Percentiles rank a stretch among this genome's conserved stretches.
phyloP scores from a whole-genome alignment of 1,140 invertebrate genomes.

The Pseudomyrmex flavicornis region DNA sequence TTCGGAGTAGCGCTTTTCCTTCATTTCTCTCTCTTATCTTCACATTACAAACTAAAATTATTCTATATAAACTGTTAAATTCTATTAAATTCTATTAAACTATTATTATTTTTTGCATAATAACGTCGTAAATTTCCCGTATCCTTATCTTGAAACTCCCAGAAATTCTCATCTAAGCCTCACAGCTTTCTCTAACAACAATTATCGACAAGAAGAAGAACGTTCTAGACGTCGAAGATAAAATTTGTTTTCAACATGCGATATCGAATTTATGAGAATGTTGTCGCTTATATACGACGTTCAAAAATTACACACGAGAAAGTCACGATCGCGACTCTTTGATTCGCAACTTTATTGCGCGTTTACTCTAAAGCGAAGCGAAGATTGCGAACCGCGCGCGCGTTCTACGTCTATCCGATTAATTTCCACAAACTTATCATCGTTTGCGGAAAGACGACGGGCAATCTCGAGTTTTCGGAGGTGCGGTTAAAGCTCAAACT shows the following conservation, averaged over 20 bases:
- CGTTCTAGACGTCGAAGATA: slow-evolving; percentile 21
- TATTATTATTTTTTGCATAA: neutral
- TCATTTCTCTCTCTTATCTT: slow-evolving; percentile 27
- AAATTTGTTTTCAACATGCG: neutral
- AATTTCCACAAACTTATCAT: slow-evolving; percentile 44
- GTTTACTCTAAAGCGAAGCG: neutral
- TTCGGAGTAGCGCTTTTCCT: slow-evolving; percentile 36
- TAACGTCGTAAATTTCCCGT: neutral
- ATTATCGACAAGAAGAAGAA: neutral
- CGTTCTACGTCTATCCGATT: slow-evolving; percentile 8
- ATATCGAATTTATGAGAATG: neutral
- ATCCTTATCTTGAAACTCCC: neutral
- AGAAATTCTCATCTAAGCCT: slow-evolving; percentile 1
- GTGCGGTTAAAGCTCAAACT: slow-evolving; percentile 51
- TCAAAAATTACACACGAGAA: no score
- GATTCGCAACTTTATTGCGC: neutral
- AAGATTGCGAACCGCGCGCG: slow-evolving; percentile 16
- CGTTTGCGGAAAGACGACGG: neutral
- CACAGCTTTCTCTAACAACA: neutral
- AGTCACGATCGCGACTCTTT: neutral
- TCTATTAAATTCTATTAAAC: no score
- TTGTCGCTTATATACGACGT: neutral
- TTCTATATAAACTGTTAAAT: no score
- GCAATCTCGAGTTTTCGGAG: slow-evolving; percentile 26
- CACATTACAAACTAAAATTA: neutral